Base-by-base conservation (phyloP, 2,797 vertebrate species). In the Eulemur coronatus region DNA sequence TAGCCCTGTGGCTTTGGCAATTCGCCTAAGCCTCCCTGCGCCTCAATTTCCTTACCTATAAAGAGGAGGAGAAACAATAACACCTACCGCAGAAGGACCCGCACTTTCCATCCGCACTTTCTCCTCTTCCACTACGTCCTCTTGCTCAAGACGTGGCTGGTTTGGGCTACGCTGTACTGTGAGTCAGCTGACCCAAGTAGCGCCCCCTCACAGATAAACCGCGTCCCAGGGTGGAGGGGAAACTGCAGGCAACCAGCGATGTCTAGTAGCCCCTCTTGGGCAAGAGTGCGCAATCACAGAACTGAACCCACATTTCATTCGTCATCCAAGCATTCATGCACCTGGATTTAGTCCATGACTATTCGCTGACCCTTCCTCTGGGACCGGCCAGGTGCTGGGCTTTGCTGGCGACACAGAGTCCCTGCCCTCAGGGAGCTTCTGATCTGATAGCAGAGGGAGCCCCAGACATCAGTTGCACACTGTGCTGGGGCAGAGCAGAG, bases 281-380 rank as follows among this genome's bases (percentile, higher is more conserved):
- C 43, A 85, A 38, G 61, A 91, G 28, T 57, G 41, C 1, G 0
- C 22, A 63, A 75, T 55, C 55, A 41, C 50, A 81, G 79, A 78
- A 24, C 48, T 75, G 79, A 95, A 79, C 20, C 43, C 11, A 69
- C 69, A 92, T 91, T 93, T 72, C 52, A 57, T 75, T 91, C 4
- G 3, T 93, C 59, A 35, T 65, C 38, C 80, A 93, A 65, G 30
- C 48, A 55, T 67, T 93, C 35, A 46, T 28, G 28, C 48, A 89
- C 78, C 91, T 91, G 43, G 76, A 95, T 76, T 59, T n/a, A 63
- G 20, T 72, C 7, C 35, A 41, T 95, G 79, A 89, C 18, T 92
- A 76, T 78, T 95, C 4, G 0, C 41, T 84, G 76, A 67, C 52
- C 43, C 65, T 97, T 95, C 57, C 17, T 72, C 46, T 84, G 28